Evolutionary conservation across 2,113 vertebrate species (phyloP), one percentile per base, ranked within the genome.

Genomic region (Scortum barcoo): DNA sequence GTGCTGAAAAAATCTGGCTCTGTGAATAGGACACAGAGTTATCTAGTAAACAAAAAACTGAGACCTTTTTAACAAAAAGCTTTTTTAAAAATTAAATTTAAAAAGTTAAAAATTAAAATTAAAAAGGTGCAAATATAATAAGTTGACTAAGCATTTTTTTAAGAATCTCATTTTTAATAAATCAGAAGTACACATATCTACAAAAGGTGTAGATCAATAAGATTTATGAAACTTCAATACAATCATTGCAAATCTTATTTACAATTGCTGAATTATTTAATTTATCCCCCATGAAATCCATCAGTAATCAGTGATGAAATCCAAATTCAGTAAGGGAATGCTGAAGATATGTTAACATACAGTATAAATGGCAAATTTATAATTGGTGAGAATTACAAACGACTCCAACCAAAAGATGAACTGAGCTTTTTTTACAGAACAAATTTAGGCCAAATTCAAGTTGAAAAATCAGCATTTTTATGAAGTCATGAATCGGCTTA

Each of bases 91-190:
- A n/a, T n/a, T n/a, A n/a, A n/a, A n/a, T 54, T 54, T 24, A 12
- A n/a, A 26, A 36, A 36, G 6, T 36, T 3, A 14, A 58, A 58
- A 30, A 1, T 16, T 60, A n/a, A 50, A 38, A 48, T 28, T 40
- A 48, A 81, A 54, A 24, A 19, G 10, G 33, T 51, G n/a, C 3
- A 57, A 60, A 51, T 3, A 33, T 1, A 60, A 82, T 16, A 46
- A 72, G 13, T 1, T 50, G 50, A 82, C 6, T 4, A 22, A 36
- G 65, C 38, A 33, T 74, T 77, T 70, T 81, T 51, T 90, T 51
- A 95, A 94, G 90, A 95, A 93, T 94, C 88, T 95, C 72, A 88
- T 95, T 93, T 92, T 95, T 95, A 95, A 95, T 94, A 93, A 93
- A 91, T 93, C 93, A 93, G 93, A 95, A 92, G 89, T 92, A 93